Base-by-base conservation (phyloP, 2,113 vertebrate species). In the Tyrannus savana region DNA sequence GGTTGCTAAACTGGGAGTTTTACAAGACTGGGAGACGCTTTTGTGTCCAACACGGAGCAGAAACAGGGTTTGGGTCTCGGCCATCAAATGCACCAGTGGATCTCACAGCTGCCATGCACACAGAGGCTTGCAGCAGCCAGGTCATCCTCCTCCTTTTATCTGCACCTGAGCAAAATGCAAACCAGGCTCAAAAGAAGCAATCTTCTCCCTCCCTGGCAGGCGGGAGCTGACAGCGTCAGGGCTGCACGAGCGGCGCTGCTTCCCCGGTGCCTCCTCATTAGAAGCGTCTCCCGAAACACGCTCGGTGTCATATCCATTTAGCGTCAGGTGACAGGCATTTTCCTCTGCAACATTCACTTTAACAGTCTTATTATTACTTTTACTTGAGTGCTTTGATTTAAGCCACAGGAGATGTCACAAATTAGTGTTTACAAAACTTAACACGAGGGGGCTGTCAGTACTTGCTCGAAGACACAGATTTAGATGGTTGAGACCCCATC, bases 371-470 rank as follows among this genome's bases (percentile, higher is more conserved):
- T 95, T 96, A 92, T 93, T 96, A 92, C 96, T 96, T 89, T 96
- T 95, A 93, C 88, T 96, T 41, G 58, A 89, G 86, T 84, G 88
- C 95, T 96, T 97, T 96, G 96, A 94, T 96, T 96, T 76, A 95
- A 97, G 86, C 90, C 93, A 97, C 88, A 18, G 90, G 95, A 96
- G 95, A 95, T 90, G 96, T 93, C 95, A 95, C 88, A 94, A 96
- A 97, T 97, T 94, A 96, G 88, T 96, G 95, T 96, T 97, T 93
- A 95, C 93, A 94, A 93, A 97, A 96, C 96, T 93, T 96, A 97
- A 97, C 95, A 95, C 86, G 90, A 96, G 96, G 93, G 90, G 96
- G 96, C 92, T 97, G 96, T 97, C 96, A 97, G 93, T 86, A 94
- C 95, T 94, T 94, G 92, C 93, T 89, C 18, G 68, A 86, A 86